Evolutionary conservation across 2,888 invertebrate genomes (phyloP), one percentile per base, ranked within the genome.

Genomic region (Drosophila conformis): DNA sequence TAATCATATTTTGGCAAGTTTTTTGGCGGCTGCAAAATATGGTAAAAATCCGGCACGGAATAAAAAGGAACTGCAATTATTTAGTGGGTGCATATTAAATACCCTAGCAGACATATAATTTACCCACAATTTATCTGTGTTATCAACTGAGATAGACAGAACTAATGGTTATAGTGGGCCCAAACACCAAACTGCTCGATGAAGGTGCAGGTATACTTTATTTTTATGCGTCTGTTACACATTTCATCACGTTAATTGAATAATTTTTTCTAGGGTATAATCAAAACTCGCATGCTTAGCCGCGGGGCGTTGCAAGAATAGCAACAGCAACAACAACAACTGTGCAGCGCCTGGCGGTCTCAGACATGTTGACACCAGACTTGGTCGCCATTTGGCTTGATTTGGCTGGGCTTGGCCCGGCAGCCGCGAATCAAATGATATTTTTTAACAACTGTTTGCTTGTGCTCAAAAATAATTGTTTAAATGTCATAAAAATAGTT

Each of bases 361-460:
- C 84, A 90, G 90, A 90, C 87, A 89, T 84, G 82, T 89, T 90
- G 87, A 87, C 90, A 87, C 87, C 90, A 89, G 52, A 65, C 56
- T 61, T 70, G 83, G 80, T 72, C 87, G 65, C 68, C 70, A 81
- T 67, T 67, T 57, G 40, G 58, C 36, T 71, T 67, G 68, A 25
- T 33, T 35, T 21, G 29, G 40, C 36, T 68, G 68, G 78, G 78
- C 81, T 72, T 73, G 81, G 78, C 80, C 66, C 62, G 62, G 51
- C 61, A 58, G 57, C 54, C 51, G 77, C 29, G 13, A 29, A 65
- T 52, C 59, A 80, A 86, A 76, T 86, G 71, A 87, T 85, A 88
- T 88, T 83, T 81, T 42, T 83, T 71, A 73, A 70, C 81, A 87
- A 87, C 82, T 53, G 56, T 71, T 60, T 69, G 78, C 52, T 42